Evolutionary conservation across 2,797 vertebrate species (phyloP).

Genomic region (Hydrocynus forskahlii): DNA sequence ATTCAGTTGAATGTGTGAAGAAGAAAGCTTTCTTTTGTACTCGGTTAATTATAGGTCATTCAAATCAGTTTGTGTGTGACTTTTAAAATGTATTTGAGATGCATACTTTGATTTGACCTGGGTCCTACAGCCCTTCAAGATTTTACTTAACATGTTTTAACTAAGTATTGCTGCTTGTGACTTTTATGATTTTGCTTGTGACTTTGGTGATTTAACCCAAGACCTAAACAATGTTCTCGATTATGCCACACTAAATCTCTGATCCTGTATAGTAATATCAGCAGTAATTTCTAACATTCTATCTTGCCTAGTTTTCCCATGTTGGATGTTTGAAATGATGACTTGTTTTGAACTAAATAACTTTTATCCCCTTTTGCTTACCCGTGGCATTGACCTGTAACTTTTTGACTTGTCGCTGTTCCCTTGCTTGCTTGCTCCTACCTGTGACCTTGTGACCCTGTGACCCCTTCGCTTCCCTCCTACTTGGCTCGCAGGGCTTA

Average conservation of each 20-base stretch:
- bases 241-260: constrained; percentile 62
- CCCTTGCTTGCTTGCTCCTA: constrained; percentile 70
- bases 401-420: constrained; percentile 80
- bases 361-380: constrained; percentile 45
- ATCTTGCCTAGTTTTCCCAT: constrained; percentile 19
- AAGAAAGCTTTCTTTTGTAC: not conserved
- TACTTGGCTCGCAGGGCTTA: constrained; percentile 88
- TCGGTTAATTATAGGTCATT: not conserved
- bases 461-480: constrained; percentile 66
- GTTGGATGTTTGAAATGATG: constrained; percentile 29
- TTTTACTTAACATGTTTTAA: not conserved
- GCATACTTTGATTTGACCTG: not conserved
- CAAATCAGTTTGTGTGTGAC: not conserved
- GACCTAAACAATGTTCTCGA: constrained; percentile 61
- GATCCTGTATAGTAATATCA: constrained; percentile 59
- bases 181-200: not conserved
- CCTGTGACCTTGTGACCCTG: constrained; percentile 80
- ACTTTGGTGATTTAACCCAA: constrained; percentile 43
- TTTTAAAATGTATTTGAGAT: not conserved
- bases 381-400: constrained; percentile 57
- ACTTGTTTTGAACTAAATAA: constrained; percentile 66
- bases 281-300: constrained; percentile 39
- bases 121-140: too few relatives aligned
- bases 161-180: not conserved
- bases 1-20: not conserved